Base-by-base conservation (phyloP, 2,113 vertebrate species). In the Strigops habroptila region DNA sequence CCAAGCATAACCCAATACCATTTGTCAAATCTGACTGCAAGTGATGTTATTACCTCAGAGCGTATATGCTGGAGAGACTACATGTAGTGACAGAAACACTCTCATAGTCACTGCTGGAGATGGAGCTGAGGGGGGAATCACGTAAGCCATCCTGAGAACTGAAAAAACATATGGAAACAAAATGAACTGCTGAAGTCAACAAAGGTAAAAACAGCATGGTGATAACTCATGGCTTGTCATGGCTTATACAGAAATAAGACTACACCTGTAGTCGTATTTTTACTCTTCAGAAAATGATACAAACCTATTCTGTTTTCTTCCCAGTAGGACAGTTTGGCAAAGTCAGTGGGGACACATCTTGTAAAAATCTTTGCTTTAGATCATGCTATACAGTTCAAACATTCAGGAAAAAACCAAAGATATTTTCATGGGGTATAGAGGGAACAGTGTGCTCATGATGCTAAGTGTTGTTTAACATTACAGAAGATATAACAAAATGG, bases 61-160 rank as follows among this genome's bases (percentile, higher is more conserved):
- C 97, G 94, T 98, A 99, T 87, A 98, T 95, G 98, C 98, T 99
- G 85, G 99, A 98, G 95, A 99, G 98, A 98, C 98, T 99, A 98
- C 98, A 99, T 95, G 99, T 98, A 97, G 98, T 99, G 98, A 99
- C 98, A 96, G 98, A 99, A 96, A 99, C 98, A 98, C 98, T 98
- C 90, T 98, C 99, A 98, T 98, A 98, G 98, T 99, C 98, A 98
- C 98, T 99, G 98, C 98, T 98, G 98, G 98, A 99, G 97, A 98
- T 97, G 97, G 98, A 99, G 98, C 98, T 98, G 98, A 98, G 98
- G 94, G 98, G 98, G 74, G 98, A 99, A 96, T 97, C 98, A 97
- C 98, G 90, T 79, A 96, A 97, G 96, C 95, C 97, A 97, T 98
- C 97, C 95, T 97, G 98, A 97, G 98, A 98, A 98, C 98, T 99